Percentiles rank a stretch among this genome's conserved stretches.
Conservation (phyloP, 2,888 invertebrate species). For the Opisthograptis luteolata region DNA sequence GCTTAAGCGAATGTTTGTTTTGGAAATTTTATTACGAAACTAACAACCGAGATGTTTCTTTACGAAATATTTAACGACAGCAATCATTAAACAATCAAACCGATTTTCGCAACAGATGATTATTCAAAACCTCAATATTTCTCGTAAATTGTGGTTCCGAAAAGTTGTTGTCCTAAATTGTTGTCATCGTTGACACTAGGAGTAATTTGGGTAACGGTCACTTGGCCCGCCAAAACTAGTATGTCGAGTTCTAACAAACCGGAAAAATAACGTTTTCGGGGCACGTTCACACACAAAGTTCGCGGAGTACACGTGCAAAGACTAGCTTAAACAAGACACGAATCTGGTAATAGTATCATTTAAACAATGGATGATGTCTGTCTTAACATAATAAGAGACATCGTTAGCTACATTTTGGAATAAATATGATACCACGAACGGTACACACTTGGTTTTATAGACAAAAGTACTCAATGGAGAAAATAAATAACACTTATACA, state of each 20-base stretch:
- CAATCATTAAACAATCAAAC: conserved; percentile 23
- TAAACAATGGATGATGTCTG: conserved; percentile 1
- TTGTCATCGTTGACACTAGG: conserved; percentile 37
- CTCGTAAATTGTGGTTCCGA: conserved; percentile 19
- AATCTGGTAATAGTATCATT: conserved; percentile 40
- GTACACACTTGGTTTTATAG: too few relatives aligned
- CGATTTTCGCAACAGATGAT: conserved; percentile 23
- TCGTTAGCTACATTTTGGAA: background rate
- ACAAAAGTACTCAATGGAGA: too few relatives aligned
- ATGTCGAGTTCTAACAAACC: conserved; percentile 57
- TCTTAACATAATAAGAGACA: conserved; percentile 3
- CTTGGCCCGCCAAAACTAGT: conserved; percentile 61
- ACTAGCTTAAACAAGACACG: conserved; percentile 64
- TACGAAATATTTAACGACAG: conserved; percentile 26
- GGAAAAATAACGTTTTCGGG: conserved; percentile 79
- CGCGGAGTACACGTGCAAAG: conserved; percentile 50
- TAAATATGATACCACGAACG: too few relatives aligned
- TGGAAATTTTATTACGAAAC: conserved; percentile 30
- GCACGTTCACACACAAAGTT: conserved; percentile 57
- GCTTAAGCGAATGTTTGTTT: conserved; percentile 34
- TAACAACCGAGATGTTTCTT: conserved; percentile 19
- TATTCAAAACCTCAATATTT: conserved; percentile 17
- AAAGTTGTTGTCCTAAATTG: conserved; percentile 14
- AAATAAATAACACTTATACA: too few relatives aligned
- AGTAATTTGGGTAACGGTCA: conserved; percentile 65